Evolutionary conservation across 1,140 invertebrate genomes (phyloP).

Genomic region (Eciton burchellii): DNA sequence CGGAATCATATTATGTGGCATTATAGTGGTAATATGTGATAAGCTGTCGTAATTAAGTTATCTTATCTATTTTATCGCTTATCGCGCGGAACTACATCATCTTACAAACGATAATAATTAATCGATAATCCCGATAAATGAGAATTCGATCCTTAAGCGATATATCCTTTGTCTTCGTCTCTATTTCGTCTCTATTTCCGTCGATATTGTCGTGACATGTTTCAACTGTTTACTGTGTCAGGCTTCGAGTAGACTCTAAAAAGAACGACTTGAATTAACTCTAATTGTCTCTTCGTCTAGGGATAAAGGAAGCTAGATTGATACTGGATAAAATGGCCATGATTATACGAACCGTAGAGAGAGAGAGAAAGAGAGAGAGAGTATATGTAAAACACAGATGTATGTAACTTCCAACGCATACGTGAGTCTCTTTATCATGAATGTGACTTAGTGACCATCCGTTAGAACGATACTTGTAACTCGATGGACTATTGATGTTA

Average conservation of each 20-base stretch:
- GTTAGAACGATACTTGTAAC: slow-evolving; percentile 50
- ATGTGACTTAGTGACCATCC: slow-evolving; percentile 77
- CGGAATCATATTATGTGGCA: slow-evolving; percentile 53
- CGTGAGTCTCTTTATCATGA: slow-evolving; percentile 38
- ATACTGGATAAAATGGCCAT: slow-evolving; percentile 80
- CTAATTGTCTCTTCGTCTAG: slow-evolving; percentile 26
- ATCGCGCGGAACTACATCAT: neutral
- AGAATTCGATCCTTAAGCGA: neutral
- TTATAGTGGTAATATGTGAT: slow-evolving; percentile 43
- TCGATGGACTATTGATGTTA: slow-evolving; percentile 61
- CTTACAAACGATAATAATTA: slow-evolving; percentile 24
- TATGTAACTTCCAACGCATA: slow-evolving; percentile 47
- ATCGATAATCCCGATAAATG: slow-evolving; percentile 33
- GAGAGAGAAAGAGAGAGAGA: too few relatives aligned
- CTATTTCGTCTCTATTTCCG: slow-evolving; percentile 15
- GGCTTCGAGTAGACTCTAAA: slow-evolving; percentile 19
- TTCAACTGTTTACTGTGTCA: slow-evolving; percentile 30
- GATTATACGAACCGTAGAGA: slow-evolving; percentile 42
- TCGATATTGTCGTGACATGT: slow-evolving; percentile 22
- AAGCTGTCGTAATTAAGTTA: slow-evolving; percentile 54
- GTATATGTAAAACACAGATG: slow-evolving; percentile 24
- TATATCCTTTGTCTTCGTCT: neutral
- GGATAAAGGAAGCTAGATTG: slow-evolving; percentile 43
- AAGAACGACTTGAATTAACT: slow-evolving; percentile 13
- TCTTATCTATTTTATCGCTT: neutral